These are phyloP conservation scores for Peromyscus eremicus DNA, from an alignment of 2,797 vertebrate species.

Conservation along the genomic window DNA sequence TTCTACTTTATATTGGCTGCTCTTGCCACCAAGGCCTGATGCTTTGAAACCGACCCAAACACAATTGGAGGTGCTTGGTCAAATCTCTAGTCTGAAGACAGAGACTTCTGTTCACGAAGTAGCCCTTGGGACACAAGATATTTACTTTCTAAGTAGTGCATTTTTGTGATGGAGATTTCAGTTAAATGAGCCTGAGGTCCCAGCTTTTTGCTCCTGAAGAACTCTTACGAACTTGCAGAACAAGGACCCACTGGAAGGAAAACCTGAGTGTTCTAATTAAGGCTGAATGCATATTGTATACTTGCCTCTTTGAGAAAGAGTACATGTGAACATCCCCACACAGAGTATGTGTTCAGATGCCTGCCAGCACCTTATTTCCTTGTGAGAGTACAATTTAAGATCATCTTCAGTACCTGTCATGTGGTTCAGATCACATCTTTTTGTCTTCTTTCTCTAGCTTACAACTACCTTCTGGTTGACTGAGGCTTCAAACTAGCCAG, in stretches of 20 bases:
- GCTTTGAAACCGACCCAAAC: constrained; percentile 77
- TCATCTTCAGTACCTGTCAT: not conserved
- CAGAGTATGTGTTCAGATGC: not conserved
- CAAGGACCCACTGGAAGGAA: constrained; percentile 51
- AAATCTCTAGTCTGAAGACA: constrained; percentile 67
- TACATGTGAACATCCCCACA: constrained; percentile 3
- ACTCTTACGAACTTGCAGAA: constrained; percentile 47
- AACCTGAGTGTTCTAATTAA: constrained; percentile 61
- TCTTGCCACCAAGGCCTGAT: constrained; percentile 69
- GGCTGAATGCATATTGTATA: constrained; percentile 1
- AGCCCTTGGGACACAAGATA: not conserved
- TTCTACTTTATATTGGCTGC: constrained; percentile 57
- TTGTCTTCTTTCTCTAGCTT: not conserved
- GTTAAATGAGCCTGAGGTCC: constrained; percentile 35
- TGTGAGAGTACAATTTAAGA: not conserved
- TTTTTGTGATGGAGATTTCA: constrained; percentile 19
- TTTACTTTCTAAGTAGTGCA: constrained; percentile 21
- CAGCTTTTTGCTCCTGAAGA: constrained; percentile 53
- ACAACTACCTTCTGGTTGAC: not conserved
- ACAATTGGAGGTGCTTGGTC: constrained; percentile 60
- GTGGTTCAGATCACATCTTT: not conserved
- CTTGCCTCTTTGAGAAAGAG: constrained; percentile 45
- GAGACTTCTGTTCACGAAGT: constrained; percentile 47
- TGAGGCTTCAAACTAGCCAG: not conserved
- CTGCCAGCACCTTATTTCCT: not conserved